Evolutionary conservation across 2,797 vertebrate genomes (phyloP).

Genomic region (Lepus townsendii): DNA sequence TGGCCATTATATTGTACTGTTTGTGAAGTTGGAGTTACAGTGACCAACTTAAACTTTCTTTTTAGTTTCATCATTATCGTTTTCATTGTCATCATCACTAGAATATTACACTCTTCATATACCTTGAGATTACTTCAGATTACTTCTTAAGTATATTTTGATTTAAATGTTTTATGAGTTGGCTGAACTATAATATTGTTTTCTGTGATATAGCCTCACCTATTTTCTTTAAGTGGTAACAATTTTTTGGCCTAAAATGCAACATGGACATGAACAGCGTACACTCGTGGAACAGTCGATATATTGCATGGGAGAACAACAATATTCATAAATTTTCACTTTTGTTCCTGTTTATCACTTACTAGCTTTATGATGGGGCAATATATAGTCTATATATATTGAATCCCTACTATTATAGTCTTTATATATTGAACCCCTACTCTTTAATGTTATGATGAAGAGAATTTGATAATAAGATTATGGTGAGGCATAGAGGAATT

Average conservation of each 20-base stretch:
- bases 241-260: background rate
- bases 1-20: background rate
- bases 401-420: no score
- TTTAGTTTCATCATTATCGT: background rate
- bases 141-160: background rate
- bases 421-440: background rate
- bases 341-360: background rate
- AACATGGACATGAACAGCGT: background rate
- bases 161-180: slow-evolving; percentile 13
- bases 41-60: background rate
- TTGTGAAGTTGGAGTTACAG: background rate
- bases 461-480: background rate
- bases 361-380: background rate
- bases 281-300: background rate
- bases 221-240: background rate
- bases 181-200: background rate
- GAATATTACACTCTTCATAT: background rate
- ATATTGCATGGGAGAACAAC: background rate
- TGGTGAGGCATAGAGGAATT: background rate
- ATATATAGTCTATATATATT: background rate
- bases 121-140: background rate
- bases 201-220: background rate
- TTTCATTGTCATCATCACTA: background rate
- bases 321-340: background rate
- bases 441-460: background rate